A percentile compares a stretch with the other conserved stretches of the same genome.
Conservation (phyloP, 30 jellyfish, hydroid and myxozoan genomes). For the Turritopsis dohrnii region DNA sequence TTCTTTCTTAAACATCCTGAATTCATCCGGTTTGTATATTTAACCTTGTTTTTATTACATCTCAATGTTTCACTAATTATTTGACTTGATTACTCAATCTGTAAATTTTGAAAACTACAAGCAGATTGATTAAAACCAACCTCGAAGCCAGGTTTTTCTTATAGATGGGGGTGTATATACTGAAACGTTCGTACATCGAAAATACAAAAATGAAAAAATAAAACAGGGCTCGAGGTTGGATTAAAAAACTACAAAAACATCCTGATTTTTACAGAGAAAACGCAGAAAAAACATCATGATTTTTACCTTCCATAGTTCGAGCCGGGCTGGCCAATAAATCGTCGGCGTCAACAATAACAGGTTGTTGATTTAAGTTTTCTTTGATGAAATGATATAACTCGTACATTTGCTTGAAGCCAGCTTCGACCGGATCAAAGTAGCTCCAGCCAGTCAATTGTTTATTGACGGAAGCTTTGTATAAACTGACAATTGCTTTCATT, state of each 20-base stretch:
- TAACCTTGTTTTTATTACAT: not conserved
- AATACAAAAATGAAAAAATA: not conserved
- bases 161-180: not conserved
- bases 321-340: slow-evolving; percentile 85
- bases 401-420: slow-evolving; percentile 56
- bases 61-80: too few relatives aligned
- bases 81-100: too few relatives aligned
- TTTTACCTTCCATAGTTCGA: slow-evolving; percentile 52
- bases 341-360: slow-evolving; percentile 85
- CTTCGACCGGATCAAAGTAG: slow-evolving; percentile 64
- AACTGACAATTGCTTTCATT: slow-evolving; percentile 64
- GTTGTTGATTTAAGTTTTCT: slow-evolving; percentile 34
- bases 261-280: too few relatives aligned
- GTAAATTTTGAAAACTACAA: too few relatives aligned
- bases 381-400: slow-evolving; percentile 47
- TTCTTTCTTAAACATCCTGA: too few relatives aligned
- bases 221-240: not conserved
- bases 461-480: slow-evolving; percentile 75
- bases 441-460: slow-evolving; percentile 77
- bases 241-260: too few relatives aligned
- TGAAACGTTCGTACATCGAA: not conserved
- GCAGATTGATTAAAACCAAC: not conserved
- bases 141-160: not conserved
- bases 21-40: too few relatives aligned
- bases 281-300: too few relatives aligned